Percentiles rank a stretch among this genome's conserved stretches.
Evolutionary conservation across 2,888 invertebrate species (phyloP).

Genomic region (Orchesellides sinensis): DNA sequence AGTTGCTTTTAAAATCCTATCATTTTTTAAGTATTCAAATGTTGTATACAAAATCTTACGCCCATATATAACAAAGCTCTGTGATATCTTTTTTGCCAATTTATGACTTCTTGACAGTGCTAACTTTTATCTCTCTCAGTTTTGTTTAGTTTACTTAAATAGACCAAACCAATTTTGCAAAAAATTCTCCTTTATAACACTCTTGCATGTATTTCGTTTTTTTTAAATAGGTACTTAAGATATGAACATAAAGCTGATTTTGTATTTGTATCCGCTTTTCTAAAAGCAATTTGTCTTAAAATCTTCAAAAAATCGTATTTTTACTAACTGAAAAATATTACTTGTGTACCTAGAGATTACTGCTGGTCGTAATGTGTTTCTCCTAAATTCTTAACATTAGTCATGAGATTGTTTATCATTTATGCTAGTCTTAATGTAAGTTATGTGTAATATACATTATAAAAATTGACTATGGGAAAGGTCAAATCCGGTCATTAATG

Average conservation of each 20-base stretch:
- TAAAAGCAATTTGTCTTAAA: too few species aligned
- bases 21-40: too few species aligned
- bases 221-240: too few species aligned
- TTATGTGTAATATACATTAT: background rate
- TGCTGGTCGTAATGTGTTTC: too few species aligned
- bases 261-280: too few species aligned
- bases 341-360: too few species aligned
- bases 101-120: conserved; percentile 48
- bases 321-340: too few species aligned
- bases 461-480: conserved; percentile 37
- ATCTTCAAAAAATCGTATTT: too few species aligned
- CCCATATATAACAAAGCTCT: conserved; percentile 13
- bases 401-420: too few species aligned
- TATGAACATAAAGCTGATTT: too few species aligned
- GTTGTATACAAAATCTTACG: background rate
- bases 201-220: background rate
- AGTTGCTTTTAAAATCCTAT: conserved; percentile 13
- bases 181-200: background rate
- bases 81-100: conserved; percentile 36
- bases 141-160: conserved; percentile 36
- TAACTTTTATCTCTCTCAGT: conserved; percentile 37
- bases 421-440: too few species aligned
- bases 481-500: conserved; percentile 58
- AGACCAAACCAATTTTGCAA: conserved; percentile 47
- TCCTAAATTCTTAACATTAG: too few species aligned